Base-by-base conservation (phyloP, 2,113 vertebrate genomes). In the Acrocephalus arundinaceus region DNA sequence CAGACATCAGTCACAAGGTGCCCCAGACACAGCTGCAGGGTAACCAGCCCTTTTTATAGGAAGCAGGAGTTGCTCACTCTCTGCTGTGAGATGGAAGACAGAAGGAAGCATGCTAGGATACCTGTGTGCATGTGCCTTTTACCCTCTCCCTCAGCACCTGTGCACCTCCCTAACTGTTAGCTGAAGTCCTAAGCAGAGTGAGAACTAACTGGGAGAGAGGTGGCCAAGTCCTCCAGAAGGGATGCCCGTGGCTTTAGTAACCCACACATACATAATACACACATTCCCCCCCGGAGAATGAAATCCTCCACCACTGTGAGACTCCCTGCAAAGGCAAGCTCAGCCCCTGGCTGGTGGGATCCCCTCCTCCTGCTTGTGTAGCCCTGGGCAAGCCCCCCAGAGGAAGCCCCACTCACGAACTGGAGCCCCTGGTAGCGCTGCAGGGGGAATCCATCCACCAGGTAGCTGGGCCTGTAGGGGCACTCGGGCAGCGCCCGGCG, bases 391-490 rank as follows among this genome's bases (percentile, higher is more conserved):
- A 35, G 57, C 57, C 57, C 12, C 35, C 1, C 17, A 19, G 25
- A 30, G 37, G 25, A 12, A 87, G 13, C 10, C 51, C 46, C 20
- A 99, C 99, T 98, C 98, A 99, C 99, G 91, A 99, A 99, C 72
- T 98, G 98, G 55, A 99, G 98, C 25, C 99, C 99, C 94, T 99
- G 98, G 95, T 99, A 99, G 77, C 99, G 99, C 33, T 95, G 83
- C 68, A 99, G 96, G 23, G 97, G 97, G 14, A 98, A 98, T 85
- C 98, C 98, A 58, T 97, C 98, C 81, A 99, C 98, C 52, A 98
- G 97, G 95, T 99, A 99, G 98, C 98, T 99, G 97, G 99, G 99
- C 52, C 97, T 98, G 97, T 99, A 99, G 0, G 80, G 89, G 91
- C 99, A 99, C 63, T 98, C 98, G 0, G 98, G 98, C 91, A 99